These are phyloP conservation scores for Callinectes sapidus DNA, from an alignment of 2,888 invertebrate genomes.

Conservation along the genomic window DNA sequence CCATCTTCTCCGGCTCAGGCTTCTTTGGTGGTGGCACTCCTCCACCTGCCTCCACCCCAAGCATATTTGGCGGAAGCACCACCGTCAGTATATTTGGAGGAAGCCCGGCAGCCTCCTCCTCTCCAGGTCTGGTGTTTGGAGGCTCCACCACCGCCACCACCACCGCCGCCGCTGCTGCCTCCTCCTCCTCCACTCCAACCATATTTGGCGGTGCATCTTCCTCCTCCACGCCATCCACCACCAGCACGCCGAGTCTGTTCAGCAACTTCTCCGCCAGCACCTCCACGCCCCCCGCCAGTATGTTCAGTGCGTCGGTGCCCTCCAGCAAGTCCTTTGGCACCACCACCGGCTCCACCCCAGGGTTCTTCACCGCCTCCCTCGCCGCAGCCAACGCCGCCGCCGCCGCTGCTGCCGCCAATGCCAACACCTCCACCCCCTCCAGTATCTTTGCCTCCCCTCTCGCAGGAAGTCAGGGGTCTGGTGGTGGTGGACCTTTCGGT, in stretches of 20 bases:
- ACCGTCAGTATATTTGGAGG: conserved; percentile 39
- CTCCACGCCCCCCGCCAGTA: not conserved
- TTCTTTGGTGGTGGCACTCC: conserved; percentile 30
- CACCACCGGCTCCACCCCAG: not conserved
- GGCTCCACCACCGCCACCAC: not conserved
- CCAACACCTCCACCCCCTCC: conserved; percentile 11
- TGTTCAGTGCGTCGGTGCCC: conserved; percentile 31
- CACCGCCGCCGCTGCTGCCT: too few relatives aligned
- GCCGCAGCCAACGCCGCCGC: not conserved
- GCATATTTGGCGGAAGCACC: conserved; percentile 50
- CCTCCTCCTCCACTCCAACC: not conserved
- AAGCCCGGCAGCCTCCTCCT: not conserved
- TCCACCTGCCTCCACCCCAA: not conserved
- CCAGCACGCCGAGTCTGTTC: not conserved
- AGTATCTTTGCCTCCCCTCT: conserved; percentile 43
- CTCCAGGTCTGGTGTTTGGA: not conserved
- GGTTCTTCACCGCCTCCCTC: not conserved
- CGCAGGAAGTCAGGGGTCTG: not conserved
- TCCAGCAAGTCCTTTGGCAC: not conserved
- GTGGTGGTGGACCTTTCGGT: not conserved
- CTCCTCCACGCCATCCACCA: not conserved
- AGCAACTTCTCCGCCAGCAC: not conserved
- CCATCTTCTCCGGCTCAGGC: not conserved
- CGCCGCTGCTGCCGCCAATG: not conserved
- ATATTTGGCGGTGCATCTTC: not conserved